phyloP scores from a whole-genome alignment of 2,113 vertebrate genomes.

The Daboia siamensis region DNA sequence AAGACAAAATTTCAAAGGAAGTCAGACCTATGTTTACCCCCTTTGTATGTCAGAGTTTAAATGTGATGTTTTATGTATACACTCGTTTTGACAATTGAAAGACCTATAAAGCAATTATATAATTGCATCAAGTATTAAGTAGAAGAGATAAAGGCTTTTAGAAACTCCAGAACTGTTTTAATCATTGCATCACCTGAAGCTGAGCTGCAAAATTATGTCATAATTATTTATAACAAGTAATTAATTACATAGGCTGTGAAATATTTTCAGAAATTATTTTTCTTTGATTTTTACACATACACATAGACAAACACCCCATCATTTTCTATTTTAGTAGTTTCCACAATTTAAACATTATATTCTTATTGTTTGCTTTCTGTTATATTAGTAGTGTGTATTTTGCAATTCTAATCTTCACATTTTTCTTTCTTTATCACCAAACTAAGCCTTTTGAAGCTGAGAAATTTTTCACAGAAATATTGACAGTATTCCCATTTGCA shows the following conservation, averaged over 20 bases:
- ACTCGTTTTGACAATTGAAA: conserved; percentile 74
- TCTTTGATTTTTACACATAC: conserved; percentile 55
- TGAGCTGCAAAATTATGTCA: conserved; percentile 69
- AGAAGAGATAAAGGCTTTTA: conserved; percentile 64
- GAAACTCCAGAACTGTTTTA: conserved; percentile 65
- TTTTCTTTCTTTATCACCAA: conserved; percentile 84
- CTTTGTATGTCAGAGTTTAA: conserved; percentile 75
- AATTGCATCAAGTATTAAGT: conserved; percentile 73
- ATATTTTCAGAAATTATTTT: conserved; percentile 72
- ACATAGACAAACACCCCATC: conserved; percentile 69
- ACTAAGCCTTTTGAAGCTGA: conserved; percentile 93
- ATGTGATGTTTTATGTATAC: conserved; percentile 73
- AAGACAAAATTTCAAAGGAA: conserved; percentile 67
- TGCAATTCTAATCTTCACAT: conserved; percentile 97
- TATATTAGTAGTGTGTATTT: conserved; percentile 90
- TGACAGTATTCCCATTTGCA: conserved; percentile 95
- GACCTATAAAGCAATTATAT: conserved; percentile 72
- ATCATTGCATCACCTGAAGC: conserved; percentile 73
- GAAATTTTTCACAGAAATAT: conserved; percentile 95
- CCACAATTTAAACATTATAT: conserved; percentile 81
- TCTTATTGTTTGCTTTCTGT: conserved; percentile 89
- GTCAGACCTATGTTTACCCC: conserved; percentile 69
- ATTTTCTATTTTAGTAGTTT: conserved; percentile 82
- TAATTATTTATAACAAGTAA: conserved; percentile 73
- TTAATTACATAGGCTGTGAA: conserved; percentile 69